Percentiles rank a stretch among this genome's conserved stretches.
phyloP scores from a whole-genome alignment of 2,888 invertebrate genomes.

The Pollenia angustigena region DNA sequence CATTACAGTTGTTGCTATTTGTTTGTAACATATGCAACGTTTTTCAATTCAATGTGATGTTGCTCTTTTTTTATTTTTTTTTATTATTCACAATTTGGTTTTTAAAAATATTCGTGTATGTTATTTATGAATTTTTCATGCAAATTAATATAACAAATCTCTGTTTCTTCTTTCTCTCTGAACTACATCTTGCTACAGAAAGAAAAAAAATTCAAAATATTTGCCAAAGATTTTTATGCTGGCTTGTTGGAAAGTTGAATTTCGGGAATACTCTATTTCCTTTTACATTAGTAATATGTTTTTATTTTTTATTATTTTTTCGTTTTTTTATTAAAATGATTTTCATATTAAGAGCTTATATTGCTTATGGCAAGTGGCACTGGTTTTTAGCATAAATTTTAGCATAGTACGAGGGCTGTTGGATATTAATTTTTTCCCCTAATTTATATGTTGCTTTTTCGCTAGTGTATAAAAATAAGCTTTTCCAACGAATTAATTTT shows the following conservation, averaged over 20 bases:
- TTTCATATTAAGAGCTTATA: slow-evolving; percentile 59
- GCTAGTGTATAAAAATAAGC: background rate
- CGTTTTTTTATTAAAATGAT: slow-evolving; percentile 53
- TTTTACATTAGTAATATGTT: slow-evolving; percentile 30
- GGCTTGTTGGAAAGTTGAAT: background rate
- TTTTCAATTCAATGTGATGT: slow-evolving; percentile 51
- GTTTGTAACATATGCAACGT: slow-evolving; percentile 71
- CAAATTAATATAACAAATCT: slow-evolving; percentile 71
- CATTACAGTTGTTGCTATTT: slow-evolving; percentile 14
- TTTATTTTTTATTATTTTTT: background rate
- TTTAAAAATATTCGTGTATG: slow-evolving; percentile 61
- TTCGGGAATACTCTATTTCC: slow-evolving; percentile 17
- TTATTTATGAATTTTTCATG: slow-evolving; percentile 74
- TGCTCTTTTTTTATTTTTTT: background rate
- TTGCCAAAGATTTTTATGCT: slow-evolving; percentile 31
- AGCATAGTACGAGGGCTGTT: background rate
- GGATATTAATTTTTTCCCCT: background rate
- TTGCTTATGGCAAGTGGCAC: slow-evolving; percentile 29
- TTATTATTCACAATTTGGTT: slow-evolving; percentile 40
- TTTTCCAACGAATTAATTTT: too few relatives aligned
- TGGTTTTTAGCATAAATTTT: slow-evolving; percentile 31
- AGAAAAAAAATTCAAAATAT: slow-evolving; percentile 25
- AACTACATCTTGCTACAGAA: background rate
- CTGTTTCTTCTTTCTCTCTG: slow-evolving; percentile 9
- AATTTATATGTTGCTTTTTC: too few relatives aligned